Percentiles rank a stretch among this genome's conserved stretches.
phyloP scores from a whole-genome alignment of 2,888 invertebrate genomes.

The Halictus ligatus region DNA sequence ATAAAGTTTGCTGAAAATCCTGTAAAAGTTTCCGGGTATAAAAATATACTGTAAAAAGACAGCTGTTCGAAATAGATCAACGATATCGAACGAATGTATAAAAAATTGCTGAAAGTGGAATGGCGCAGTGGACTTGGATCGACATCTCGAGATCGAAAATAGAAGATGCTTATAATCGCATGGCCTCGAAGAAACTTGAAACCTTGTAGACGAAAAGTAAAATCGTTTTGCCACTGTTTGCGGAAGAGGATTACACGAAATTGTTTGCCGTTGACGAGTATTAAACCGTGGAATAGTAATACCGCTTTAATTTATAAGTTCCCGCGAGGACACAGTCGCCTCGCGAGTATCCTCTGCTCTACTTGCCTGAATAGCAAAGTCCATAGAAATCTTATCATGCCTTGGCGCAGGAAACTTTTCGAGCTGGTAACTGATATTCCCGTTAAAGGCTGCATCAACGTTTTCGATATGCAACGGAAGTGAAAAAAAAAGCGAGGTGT shows the following conservation, averaged over 20 bases:
- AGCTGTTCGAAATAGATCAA: too few species aligned
- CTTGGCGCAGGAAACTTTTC: not conserved
- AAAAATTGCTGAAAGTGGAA: too few species aligned
- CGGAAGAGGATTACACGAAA: not conserved
- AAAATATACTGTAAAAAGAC: too few species aligned
- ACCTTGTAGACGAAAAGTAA: not conserved
- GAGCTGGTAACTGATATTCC: conserved; percentile 16
- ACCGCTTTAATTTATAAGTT: conserved; percentile 11
- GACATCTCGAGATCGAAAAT: not conserved
- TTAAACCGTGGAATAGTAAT: not conserved
- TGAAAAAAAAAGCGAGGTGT: not conserved
- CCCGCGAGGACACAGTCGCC: not conserved
- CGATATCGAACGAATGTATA: too few species aligned
- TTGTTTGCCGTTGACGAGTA: not conserved
- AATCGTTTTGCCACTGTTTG: not conserved
- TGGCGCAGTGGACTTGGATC: not conserved
- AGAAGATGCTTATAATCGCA: not conserved
- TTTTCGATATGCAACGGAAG: not conserved
- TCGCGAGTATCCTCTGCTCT: not conserved
- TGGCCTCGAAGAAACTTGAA: not conserved
- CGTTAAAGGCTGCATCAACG: conserved; percentile 11
- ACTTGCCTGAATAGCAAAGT: conserved; percentile 30
- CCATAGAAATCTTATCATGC: not conserved
- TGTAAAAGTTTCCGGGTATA: too few species aligned
- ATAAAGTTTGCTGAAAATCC: too few species aligned